Evolutionary conservation across 2,113 vertebrate genomes (phyloP).

Genomic region (Saimiri boliviensis): DNA sequence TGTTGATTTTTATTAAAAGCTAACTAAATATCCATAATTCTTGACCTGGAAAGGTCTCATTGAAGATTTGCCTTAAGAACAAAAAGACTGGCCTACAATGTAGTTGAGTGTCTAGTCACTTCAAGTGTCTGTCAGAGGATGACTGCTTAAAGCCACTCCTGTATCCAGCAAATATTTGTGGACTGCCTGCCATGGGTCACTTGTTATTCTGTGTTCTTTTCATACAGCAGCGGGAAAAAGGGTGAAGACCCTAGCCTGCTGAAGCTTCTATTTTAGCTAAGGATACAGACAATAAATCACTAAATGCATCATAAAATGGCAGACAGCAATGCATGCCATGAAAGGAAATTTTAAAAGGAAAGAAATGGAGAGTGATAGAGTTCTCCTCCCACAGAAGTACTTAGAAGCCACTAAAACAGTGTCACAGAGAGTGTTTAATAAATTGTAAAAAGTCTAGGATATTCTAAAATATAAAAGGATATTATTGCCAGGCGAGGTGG

Average conservation of each 20-base stretch:
- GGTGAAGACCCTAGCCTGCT: accelerated
- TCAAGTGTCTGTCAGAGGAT: accelerated
- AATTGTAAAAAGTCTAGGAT: neutral
- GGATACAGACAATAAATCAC: neutral
- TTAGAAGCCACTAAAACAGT: neutral
- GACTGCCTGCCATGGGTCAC: accelerated
- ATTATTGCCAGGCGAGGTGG: too few species aligned
- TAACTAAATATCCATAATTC: neutral
- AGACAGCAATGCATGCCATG: accelerated
- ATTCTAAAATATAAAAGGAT: neutral
- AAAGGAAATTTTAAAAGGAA: neutral
- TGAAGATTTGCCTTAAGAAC: neutral
- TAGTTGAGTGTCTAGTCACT: accelerated
- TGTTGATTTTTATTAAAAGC: neutral
- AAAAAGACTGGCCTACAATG: accelerated
- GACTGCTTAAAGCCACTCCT: accelerated
- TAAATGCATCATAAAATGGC: neutral
- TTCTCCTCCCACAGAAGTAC: too few species aligned
- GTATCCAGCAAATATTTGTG: accelerated
- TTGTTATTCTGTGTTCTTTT: neutral
- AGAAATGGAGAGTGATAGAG: neutral
- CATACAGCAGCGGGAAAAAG: accelerated
- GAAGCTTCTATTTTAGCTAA: neutral
- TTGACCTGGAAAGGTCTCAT: neutral
- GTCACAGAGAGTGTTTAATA: neutral